Evolutionary conservation across 2,888 invertebrate species (phyloP).

Genomic region (Campoplex nolae): DNA sequence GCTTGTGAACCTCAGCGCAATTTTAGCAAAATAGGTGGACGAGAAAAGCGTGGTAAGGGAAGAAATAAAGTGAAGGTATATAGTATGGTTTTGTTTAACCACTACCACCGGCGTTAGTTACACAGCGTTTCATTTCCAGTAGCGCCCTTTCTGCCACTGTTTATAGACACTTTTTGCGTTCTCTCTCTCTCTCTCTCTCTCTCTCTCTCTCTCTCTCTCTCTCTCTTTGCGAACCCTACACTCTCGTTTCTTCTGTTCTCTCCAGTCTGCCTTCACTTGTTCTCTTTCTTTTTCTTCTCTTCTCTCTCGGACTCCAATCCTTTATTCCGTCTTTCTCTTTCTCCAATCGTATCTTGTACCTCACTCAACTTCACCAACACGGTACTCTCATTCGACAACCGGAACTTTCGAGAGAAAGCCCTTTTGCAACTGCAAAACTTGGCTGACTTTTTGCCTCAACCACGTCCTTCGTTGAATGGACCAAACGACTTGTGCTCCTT

Average conservation of each 20-base stretch:
- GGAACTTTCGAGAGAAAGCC: constrained; percentile 45
- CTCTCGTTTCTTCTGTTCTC: constrained; percentile 57
- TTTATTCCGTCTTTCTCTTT: constrained; percentile 53
- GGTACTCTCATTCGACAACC: constrained; percentile 53
- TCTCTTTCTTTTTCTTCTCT: constrained; percentile 30
- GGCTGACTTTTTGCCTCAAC: constrained; percentile 21
- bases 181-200: constrained; percentile 33
- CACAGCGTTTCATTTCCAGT: constrained; percentile 73
- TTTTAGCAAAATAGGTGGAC: constrained; percentile 39
- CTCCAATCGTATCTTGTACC: constrained; percentile 20
- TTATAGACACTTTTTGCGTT: constrained; percentile 48
- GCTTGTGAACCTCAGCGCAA: constrained; percentile 23
- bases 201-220: constrained; percentile 40
- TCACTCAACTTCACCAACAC: constrained; percentile 28
- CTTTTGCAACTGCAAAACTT: constrained; percentile 48
- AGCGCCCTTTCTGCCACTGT: constrained; percentile 50
- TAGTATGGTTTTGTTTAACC: not conserved
- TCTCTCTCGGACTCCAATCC: not conserved
- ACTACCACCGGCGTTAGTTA: constrained; percentile 68
- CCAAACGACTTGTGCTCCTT: constrained; percentile 29
- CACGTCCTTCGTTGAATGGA: constrained; percentile 28
- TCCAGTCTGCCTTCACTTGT: constrained; percentile 21
- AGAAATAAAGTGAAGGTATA: not conserved
- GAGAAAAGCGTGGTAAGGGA: constrained; percentile 13
- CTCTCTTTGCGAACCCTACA: constrained; percentile 28